phyloP scores from a whole-genome alignment of 2,797 vertebrate genomes.

The Ceryle rudis region DNA sequence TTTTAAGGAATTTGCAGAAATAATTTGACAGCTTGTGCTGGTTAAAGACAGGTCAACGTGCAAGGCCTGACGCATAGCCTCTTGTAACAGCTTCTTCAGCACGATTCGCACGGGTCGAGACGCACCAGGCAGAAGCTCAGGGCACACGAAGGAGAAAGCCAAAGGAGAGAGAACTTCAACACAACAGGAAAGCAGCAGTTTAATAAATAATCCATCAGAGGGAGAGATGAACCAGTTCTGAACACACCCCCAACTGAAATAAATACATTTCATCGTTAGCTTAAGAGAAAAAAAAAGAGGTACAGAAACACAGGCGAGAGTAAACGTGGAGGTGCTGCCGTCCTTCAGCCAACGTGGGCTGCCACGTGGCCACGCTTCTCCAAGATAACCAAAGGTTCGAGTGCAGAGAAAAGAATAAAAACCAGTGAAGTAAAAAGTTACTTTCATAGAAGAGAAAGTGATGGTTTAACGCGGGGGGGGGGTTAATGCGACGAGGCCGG shows the following conservation, averaged over 20 bases:
- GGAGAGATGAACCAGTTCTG: slow-evolving; percentile 50
- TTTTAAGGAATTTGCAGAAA: background rate
- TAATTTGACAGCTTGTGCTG: background rate
- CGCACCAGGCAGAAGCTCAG: fast-evolving
- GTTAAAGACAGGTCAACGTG: fast-evolving
- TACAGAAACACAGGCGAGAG: background rate
- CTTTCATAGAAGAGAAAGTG: background rate
- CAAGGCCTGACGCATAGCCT: fast-evolving
- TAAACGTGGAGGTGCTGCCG: background rate
- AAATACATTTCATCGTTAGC: slow-evolving; percentile 4
- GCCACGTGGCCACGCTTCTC: background rate
- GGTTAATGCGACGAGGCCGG: background rate
- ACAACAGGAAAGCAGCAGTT: slow-evolving; percentile 67
- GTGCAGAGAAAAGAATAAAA: slow-evolving; percentile 1
- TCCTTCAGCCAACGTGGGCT: background rate
- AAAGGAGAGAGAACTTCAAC: background rate
- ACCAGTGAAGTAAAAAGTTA: background rate
- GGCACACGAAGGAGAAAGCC: background rate
- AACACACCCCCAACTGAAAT: slow-evolving; percentile 46
- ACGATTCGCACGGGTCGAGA: fast-evolving
- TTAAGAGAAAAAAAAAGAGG: background rate
- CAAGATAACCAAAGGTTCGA: background rate
- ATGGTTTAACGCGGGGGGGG: background rate
- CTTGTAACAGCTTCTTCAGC: background rate
- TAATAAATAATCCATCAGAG: slow-evolving; percentile 67